phyloP scores from a whole-genome alignment of 2,113 vertebrate genomes.

The Pangasianodon hypophthalmus region DNA sequence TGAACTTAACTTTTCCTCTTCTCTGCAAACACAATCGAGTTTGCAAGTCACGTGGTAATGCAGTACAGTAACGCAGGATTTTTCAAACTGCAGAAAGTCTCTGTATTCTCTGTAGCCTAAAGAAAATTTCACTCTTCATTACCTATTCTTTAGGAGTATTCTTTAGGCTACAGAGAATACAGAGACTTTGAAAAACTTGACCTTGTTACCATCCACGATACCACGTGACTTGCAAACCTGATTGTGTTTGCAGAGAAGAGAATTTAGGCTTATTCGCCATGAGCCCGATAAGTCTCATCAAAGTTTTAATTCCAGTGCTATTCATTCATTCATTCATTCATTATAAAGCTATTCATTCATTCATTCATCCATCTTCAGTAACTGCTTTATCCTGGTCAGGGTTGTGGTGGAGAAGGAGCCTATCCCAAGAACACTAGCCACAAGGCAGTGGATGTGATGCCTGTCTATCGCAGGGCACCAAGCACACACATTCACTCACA shows the following conservation, averaged over 20 bases:
- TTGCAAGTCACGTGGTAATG: background rate
- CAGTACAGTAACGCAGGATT: too few relatives aligned
- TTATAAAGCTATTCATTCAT: background rate
- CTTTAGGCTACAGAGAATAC: background rate
- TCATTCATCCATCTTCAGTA: background rate
- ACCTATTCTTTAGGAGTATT: background rate
- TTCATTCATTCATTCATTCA: background rate
- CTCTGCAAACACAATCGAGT: background rate
- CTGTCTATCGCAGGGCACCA: background rate
- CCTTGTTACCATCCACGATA: background rate
- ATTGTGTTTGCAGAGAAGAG: background rate
- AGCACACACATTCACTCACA: background rate
- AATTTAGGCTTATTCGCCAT: background rate
- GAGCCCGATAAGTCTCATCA: background rate
- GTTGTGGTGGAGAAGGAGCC: background rate
- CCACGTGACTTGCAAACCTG: background rate
- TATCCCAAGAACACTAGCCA: background rate
- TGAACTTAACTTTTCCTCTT: background rate
- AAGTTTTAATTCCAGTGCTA: background rate
- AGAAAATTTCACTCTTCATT: background rate
- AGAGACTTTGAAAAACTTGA: background rate
- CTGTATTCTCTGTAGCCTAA: background rate
- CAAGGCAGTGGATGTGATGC: background rate
- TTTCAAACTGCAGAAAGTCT: background rate
- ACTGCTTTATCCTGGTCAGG: background rate